Evolutionary conservation across 1,140 invertebrate genomes (phyloP), one percentile per base, ranked within the genome.

Genomic region (Lethrus apterus): DNA sequence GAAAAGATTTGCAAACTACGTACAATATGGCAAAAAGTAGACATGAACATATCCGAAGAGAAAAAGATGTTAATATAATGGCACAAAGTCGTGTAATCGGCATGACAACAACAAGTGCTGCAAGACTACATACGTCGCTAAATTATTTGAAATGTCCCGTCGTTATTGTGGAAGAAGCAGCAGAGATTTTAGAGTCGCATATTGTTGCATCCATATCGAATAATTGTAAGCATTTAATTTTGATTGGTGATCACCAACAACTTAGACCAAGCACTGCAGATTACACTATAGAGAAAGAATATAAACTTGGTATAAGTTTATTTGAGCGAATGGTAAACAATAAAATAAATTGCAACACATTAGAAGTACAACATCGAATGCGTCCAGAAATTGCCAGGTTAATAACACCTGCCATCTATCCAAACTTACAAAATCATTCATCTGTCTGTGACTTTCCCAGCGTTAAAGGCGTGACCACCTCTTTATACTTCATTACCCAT

Each of bases 151-250:
- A 71, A 29, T 73, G 80, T n/a, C 65, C 73, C 50, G 78, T 86
- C 33, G 75, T 81, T 0, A 73, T 89, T 20, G 77, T 89, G n/a
- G 86, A 89, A 65, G 86, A 89, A 69, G 88, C 89, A 0, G 88
- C 86, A 1, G 87, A 92, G 72, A 81, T 89, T 8, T 65, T 89
- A 18, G 88, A 92, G 58, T 66, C 79, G 9, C 86, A 89, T 56
- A 79, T 88, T 20, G 56, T 88, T 1, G 74, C 81, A 4, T 75
- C 80, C 17, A 62, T 91, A 2, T 80, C 78, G 13, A 60, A 71
- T 15, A 51, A 68, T 21, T 83, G 81, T 45, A 52, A 89, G 60
- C 88, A 90, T 59, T 68, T 88, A 0, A 86, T 91, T 43, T 70
- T 90, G 7, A 86, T 48, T 78, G 84, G 84, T 36, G 86, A 89